These are phyloP conservation scores for Canis aureus DNA, from an alignment of 2,113 vertebrate genomes.

Conservation along the genomic window DNA sequence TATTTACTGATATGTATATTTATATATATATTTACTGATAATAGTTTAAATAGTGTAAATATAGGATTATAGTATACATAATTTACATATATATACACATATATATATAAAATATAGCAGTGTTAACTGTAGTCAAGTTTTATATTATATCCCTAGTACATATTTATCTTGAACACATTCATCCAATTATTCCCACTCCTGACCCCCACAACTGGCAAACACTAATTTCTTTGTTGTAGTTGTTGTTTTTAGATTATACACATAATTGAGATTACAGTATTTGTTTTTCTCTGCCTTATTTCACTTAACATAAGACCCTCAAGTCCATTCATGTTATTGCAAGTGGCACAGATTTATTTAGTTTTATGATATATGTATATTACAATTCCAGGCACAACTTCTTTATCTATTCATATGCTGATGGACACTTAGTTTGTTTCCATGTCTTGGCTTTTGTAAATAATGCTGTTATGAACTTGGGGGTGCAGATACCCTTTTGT, in stretches of 20 bases:
- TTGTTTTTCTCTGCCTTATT: not conserved
- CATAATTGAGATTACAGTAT: not conserved
- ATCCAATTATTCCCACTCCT: not conserved
- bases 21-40: no score
- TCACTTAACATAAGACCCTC: not conserved
- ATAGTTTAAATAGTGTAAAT: no score
- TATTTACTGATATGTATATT: no score
- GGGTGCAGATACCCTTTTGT: no score
- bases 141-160: not conserved
- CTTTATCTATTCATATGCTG: no score
- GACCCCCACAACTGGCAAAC: not conserved
- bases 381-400: no score
- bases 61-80: no score
- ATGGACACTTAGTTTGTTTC: no score
- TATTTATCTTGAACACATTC: not conserved
- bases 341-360: no score
- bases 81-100: not conserved
- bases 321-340: not conserved
- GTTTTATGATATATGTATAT: no score
- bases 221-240: not conserved
- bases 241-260: not conserved
- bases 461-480: no score
- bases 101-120: not conserved
- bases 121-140: not conserved
- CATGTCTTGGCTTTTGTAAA: no score